A percentile compares a stretch with the other conserved stretches of the same genome.
Evolutionary conservation across 2,888 invertebrate genomes (phyloP).

Genomic region (Nowickia ferox): DNA sequence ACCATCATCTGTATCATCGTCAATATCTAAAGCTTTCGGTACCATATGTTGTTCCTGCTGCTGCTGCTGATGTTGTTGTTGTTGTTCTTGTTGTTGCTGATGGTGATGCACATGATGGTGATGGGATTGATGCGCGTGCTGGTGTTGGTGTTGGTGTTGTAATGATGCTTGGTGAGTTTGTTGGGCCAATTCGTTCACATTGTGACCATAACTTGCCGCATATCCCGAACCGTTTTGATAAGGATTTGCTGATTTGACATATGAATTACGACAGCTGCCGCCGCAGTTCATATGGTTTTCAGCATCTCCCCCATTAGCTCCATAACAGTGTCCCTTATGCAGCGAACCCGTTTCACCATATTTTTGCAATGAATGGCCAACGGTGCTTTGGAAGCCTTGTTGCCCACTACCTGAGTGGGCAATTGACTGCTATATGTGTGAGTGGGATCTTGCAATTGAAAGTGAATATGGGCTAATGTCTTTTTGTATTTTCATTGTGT

Average conservation of each 20-base stretch:
- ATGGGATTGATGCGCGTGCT: slow-evolving; percentile 36
- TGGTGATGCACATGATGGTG: slow-evolving; percentile 32
- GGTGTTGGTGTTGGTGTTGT: slow-evolving; percentile 52
- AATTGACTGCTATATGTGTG: slow-evolving; percentile 83
- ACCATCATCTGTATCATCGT: slow-evolving; percentile 80
- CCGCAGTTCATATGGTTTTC: slow-evolving; percentile 80
- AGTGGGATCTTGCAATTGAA: slow-evolving; percentile 82
- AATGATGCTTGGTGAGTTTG: slow-evolving; percentile 43
- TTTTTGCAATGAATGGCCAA: slow-evolving; percentile 76
- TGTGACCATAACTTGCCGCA: slow-evolving; percentile 73
- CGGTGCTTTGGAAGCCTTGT: slow-evolving; percentile 76
- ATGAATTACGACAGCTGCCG: slow-evolving; percentile 80
- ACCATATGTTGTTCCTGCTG: slow-evolving; percentile 55
- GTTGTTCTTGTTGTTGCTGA: slow-evolving; percentile 34
- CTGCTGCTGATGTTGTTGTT: slow-evolving; percentile 47
- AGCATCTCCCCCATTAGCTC: slow-evolving; percentile 79
- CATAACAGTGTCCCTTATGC: slow-evolving; percentile 79
- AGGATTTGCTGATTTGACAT: slow-evolving; percentile 80
- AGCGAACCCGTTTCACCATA: slow-evolving; percentile 70
- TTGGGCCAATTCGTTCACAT: slow-evolving; percentile 63
- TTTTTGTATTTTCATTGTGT: slow-evolving; percentile 86
- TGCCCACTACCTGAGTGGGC: slow-evolving; percentile 80
- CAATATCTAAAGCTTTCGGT: slow-evolving; percentile 74
- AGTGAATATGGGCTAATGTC: slow-evolving; percentile 82
- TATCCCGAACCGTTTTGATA: slow-evolving; percentile 82